Evolutionary conservation across 2,888 invertebrate genomes (phyloP).

Genomic region (Andrena flavipes): DNA sequence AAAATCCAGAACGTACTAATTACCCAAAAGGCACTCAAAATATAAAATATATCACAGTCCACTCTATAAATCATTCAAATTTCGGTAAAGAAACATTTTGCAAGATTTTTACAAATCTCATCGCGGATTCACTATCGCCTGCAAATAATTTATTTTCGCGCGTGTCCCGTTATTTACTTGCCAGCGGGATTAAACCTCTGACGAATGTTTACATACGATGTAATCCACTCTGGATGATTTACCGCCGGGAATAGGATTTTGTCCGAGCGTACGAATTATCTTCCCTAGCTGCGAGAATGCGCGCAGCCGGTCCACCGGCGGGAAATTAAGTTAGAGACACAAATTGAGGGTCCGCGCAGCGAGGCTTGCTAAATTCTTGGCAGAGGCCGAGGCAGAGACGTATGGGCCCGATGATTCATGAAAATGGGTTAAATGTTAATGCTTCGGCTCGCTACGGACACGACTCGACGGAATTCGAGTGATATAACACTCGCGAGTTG

Average conservation of each 20-base stretch:
- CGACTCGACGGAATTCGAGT: constrained; percentile 36
- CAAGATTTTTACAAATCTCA: neutral
- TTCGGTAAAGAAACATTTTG: neutral
- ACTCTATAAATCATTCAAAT: neutral
- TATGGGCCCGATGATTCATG: constrained; percentile 47
- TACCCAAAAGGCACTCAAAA: neutral
- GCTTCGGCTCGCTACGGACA: constrained; percentile 12
- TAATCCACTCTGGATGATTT: constrained; percentile 40
- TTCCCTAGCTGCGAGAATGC: constrained; percentile 3
- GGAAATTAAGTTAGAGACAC: constrained; percentile 28
- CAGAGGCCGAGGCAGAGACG: constrained; percentile 49
- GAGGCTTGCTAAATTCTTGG: constrained; percentile 58
- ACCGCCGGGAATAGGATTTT: constrained; percentile 13
- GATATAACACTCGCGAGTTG: constrained; percentile 46
- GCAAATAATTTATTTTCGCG: neutral
- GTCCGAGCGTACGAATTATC: neutral
- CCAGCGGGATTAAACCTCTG: neutral
- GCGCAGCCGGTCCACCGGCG: neutral
- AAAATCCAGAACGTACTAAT: neutral
- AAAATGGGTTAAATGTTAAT: constrained; percentile 61
- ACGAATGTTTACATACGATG: constrained; percentile 22
- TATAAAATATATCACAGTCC: neutral
- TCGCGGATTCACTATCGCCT: neutral
- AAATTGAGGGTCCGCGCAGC: constrained; percentile 24
- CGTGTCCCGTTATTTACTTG: constrained; percentile 3